A percentile compares a stretch with the other conserved stretches of the same genome.
Evolutionary conservation across 2,797 vertebrate genomes (phyloP).

Genomic region (Emydoidea blandingii): DNA sequence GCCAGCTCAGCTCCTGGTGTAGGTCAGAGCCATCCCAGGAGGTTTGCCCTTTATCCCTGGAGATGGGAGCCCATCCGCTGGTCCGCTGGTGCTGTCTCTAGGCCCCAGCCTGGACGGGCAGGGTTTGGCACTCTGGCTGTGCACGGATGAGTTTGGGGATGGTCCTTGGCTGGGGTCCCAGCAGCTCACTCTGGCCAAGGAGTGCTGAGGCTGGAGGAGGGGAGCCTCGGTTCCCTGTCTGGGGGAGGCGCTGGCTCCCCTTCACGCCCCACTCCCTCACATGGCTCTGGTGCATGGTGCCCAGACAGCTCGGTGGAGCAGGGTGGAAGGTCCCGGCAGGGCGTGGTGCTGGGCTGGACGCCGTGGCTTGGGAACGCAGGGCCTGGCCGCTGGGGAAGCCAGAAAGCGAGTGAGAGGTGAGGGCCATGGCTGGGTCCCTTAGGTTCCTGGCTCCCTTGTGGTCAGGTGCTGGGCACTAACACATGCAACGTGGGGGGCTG

Average conservation of each 20-base stretch:
- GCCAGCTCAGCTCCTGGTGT: not conserved
- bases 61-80: no score
- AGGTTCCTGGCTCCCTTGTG: not conserved
- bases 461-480: not conserved
- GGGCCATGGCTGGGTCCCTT: not conserved
- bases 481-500: no score
- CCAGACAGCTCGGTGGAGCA: no score
- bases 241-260: no score
- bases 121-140: not conserved
- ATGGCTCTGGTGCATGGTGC: no score
- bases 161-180: no score
- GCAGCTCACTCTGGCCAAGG: no score
- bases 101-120: not conserved
- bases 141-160: no score
- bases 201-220: not conserved
- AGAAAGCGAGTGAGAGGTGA: not conserved
- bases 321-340: not conserved
- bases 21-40: not conserved
- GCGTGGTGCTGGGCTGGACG: not conserved
- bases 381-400: not conserved
- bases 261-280: no score
- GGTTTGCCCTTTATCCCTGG: not conserved
- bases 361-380: not conserved
- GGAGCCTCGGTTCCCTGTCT: fast-evolving
- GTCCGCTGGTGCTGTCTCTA: fast-evolving